Percentiles rank a stretch among this genome's conserved stretches.
Conservation (phyloP, 2,797 vertebrate species). For the Todus mexicanus region DNA sequence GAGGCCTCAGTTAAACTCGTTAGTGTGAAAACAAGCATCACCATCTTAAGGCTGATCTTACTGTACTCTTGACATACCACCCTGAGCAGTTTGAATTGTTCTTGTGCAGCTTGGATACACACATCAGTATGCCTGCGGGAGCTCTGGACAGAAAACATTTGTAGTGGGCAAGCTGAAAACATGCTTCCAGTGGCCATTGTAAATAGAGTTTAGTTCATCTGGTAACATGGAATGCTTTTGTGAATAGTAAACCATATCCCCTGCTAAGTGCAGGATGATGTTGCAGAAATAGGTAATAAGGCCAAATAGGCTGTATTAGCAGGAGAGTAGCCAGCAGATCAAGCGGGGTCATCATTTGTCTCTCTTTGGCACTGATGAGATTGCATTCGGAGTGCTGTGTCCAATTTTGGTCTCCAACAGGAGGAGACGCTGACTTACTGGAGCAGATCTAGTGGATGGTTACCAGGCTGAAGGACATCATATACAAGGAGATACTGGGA, state of each 20-base stretch:
- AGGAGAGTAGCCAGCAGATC: background rate
- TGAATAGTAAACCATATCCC: background rate
- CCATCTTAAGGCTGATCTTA: background rate
- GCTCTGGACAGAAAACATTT: background rate
- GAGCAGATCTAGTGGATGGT: background rate
- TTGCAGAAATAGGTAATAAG: slow-evolving; percentile 11
- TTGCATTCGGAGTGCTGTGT: background rate
- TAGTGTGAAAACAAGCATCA: background rate
- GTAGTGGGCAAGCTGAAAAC: background rate
- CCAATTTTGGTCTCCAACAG: background rate
- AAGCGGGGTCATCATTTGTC: background rate
- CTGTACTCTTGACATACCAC: background rate
- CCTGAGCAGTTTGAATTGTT: background rate
- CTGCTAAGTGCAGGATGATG: background rate
- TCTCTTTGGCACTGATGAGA: background rate
- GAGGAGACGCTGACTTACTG: background rate
- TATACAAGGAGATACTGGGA: background rate
- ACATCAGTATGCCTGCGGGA: background rate
- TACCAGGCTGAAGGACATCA: background rate
- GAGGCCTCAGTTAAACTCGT: background rate
- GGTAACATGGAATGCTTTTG: background rate
- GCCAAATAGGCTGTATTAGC: background rate
- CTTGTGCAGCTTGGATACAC: background rate
- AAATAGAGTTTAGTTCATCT: background rate
- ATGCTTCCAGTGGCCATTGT: background rate